These are phyloP conservation scores for Craterocephalus amniculus DNA, from an alignment of 2,797 vertebrate species.

Conservation along the genomic window DNA sequence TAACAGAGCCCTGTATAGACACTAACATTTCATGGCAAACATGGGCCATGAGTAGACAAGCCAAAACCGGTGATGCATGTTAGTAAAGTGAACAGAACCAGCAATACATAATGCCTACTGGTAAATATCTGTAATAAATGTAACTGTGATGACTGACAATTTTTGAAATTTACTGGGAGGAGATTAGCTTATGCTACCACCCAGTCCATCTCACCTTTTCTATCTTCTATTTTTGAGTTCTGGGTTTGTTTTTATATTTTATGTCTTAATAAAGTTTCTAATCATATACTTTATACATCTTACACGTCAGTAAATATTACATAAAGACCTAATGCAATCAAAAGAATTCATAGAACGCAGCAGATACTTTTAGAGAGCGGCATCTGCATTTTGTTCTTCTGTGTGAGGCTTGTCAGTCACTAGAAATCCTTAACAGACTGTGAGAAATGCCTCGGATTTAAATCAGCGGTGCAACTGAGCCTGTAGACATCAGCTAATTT, in stretches of 20 bases:
- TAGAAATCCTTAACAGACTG: background rate
- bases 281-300: background rate
- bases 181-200: background rate
- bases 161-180: background rate
- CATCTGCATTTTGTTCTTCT: background rate
- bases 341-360: background rate
- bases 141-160: background rate
- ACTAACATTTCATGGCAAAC: background rate
- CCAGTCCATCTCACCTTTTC: background rate
- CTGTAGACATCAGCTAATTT: background rate
- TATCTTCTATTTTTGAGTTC: background rate
- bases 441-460: background rate
- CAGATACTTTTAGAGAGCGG: background rate
- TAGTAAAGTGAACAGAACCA: background rate
- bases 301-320: background rate
- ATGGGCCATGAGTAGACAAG: background rate
- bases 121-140: background rate
- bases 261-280: background rate
- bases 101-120: background rate
- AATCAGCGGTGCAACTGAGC: conserved; percentile 2
- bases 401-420: background rate
- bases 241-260: background rate
- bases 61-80: background rate
- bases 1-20: background rate
- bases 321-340: background rate